Conservation (phyloP, 23 tunicate genomes). For the Diplosoma virens region DNA sequence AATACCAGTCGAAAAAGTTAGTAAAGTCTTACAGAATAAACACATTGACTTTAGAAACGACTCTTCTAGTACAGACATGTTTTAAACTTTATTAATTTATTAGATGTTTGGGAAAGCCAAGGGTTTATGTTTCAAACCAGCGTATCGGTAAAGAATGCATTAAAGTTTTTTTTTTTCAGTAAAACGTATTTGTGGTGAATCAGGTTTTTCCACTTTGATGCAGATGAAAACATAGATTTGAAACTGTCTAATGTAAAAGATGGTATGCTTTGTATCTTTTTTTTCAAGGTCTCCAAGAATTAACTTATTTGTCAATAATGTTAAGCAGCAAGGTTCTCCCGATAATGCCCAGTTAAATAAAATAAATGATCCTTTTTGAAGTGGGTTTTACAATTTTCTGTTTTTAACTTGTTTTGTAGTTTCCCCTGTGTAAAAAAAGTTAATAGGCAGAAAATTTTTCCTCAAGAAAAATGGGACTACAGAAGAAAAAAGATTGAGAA, state of each 20-base stretch:
- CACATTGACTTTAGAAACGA: neutral
- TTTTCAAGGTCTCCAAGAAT: neutral
- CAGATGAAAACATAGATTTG: neutral
- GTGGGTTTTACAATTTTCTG: too few species aligned
- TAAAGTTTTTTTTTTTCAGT: neutral
- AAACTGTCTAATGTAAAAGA: neutral
- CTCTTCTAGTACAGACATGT: neutral
- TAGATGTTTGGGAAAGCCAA: too few species aligned
- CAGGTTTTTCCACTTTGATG: neutral
- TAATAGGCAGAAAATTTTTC: neutral
- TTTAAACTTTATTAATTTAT: neutral
- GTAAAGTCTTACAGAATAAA: neutral
- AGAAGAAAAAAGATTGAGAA: neutral
- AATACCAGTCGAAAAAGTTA: neutral
- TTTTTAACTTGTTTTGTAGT: neutral
- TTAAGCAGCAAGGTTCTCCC: neutral
- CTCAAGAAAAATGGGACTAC: neutral
- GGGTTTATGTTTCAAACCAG: neutral
- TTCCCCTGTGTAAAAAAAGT: neutral
- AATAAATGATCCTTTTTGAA: neutral
- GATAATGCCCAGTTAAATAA: neutral
- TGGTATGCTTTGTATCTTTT: neutral
- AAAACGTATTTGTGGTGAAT: too few species aligned
- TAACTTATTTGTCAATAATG: neutral
- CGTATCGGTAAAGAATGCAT: neutral